These are phyloP conservation scores for Tolmerus cingulatus DNA, from an alignment of 2,888 invertebrate genomes.

Conservation along the genomic window DNA sequence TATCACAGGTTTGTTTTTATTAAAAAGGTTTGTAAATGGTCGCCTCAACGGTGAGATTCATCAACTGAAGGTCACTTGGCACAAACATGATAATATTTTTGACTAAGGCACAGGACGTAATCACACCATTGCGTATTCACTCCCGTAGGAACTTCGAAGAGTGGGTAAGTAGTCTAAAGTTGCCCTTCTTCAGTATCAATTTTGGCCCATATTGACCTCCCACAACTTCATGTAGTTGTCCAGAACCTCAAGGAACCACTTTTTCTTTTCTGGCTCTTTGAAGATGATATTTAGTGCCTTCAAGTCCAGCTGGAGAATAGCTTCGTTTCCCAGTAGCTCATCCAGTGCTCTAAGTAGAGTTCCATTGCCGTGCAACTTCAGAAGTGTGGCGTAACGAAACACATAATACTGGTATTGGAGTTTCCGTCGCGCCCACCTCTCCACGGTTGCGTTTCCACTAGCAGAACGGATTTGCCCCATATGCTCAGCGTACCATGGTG, in stretches of 20 bases:
- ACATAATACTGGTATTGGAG: constrained; percentile 80
- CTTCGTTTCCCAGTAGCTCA: constrained; percentile 79
- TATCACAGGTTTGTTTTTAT: constrained; percentile 25
- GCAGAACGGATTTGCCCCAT: constrained; percentile 79
- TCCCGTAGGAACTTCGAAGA: constrained; percentile 2
- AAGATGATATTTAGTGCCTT: constrained; percentile 81
- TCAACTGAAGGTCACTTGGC: neutral
- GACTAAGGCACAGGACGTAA: neutral
- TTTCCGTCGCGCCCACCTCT: constrained; percentile 77
- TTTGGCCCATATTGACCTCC: constrained; percentile 79
- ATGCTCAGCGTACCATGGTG: constrained; percentile 84
- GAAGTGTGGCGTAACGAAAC: constrained; percentile 79
- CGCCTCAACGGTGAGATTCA: neutral
- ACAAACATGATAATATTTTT: neutral
- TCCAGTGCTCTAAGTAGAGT: constrained; percentile 75
- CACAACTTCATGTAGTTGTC: constrained; percentile 90
- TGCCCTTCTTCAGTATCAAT: neutral
- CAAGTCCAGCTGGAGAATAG: constrained; percentile 82
- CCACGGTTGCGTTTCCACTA: constrained; percentile 80
- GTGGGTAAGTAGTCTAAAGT: neutral
- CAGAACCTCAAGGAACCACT: constrained; percentile 88
- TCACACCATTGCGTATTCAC: neutral
- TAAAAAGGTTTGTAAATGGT: neutral
- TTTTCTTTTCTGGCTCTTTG: constrained; percentile 75
- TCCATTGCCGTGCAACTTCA: constrained; percentile 84